Evolutionary conservation across 2,797 vertebrate genomes (phyloP).

Genomic region (Aulostomus chinensis): DNA sequence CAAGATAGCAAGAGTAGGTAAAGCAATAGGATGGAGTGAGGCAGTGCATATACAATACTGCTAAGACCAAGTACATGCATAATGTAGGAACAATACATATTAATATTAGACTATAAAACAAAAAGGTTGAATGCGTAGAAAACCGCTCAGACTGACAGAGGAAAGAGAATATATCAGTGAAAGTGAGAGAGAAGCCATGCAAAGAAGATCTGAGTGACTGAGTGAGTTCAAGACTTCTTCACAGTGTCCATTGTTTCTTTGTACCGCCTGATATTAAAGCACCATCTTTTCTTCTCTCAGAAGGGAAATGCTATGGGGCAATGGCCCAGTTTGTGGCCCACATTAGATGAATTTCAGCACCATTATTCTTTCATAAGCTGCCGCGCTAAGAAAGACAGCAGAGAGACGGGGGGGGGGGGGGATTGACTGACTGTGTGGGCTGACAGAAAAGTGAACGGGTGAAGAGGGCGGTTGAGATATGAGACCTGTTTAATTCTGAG

Average conservation of each 20-base stretch:
- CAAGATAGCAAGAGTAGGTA: too few species aligned
- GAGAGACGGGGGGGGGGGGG: constrained; percentile 73
- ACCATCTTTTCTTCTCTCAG: constrained; percentile 77
- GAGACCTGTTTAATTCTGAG: constrained; percentile 54
- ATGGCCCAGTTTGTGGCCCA: constrained; percentile 76
- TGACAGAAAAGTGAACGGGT: constrained; percentile 21
- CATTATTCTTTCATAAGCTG: constrained; percentile 66
- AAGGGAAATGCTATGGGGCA: constrained; percentile 57
- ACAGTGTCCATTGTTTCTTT: constrained; percentile 47
- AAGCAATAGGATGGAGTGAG: too few species aligned
- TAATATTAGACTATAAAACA: not conserved
- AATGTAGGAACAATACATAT: constrained; percentile 7
- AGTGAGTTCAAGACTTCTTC: constrained; percentile 30
- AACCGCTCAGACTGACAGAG: constrained; percentile 13
- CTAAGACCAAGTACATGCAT: too few species aligned
- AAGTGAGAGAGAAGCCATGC: constrained; percentile 1
- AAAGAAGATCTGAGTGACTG: constrained; percentile 13
- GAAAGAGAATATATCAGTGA: constrained; percentile 15
- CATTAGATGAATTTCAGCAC: constrained; percentile 72
- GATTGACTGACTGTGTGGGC: constrained; percentile 28
- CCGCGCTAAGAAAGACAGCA: constrained; percentile 77
- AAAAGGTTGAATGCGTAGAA: constrained; percentile 7
- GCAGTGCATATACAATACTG: too few species aligned
- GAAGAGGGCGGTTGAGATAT: constrained; percentile 31
- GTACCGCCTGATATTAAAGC: constrained; percentile 82